A percentile compares a stretch with the other conserved stretches of the same genome.
Conservation (phyloP, 2,888 invertebrate species). For the Netelia virgata region DNA sequence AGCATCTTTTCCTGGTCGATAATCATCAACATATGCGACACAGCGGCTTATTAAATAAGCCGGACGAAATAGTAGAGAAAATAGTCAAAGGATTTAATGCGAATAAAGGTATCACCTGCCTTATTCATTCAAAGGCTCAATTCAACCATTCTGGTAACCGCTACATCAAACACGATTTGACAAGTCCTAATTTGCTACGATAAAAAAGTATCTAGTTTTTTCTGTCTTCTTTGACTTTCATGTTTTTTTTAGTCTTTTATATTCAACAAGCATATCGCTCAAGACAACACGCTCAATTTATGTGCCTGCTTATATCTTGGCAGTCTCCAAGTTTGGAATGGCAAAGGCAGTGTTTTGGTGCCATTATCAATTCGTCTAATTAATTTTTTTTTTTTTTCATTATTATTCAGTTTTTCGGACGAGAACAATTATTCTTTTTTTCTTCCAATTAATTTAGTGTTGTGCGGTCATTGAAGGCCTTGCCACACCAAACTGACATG, state of each 20-base stretch:
- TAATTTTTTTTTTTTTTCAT: constrained; percentile 49
- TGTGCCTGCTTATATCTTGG: constrained; percentile 87
- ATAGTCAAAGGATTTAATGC: constrained; percentile 28
- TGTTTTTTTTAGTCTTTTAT: constrained; percentile 26
- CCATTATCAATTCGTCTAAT: constrained; percentile 81
- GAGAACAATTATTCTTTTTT: constrained; percentile 51
- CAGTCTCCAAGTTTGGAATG: constrained; percentile 90
- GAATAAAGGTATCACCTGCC: constrained; percentile 67
- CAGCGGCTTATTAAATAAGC: constrained; percentile 1
- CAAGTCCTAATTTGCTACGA: constrained; percentile 52
- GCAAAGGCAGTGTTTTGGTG: constrained; percentile 90
- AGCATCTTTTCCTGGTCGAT: constrained; percentile 21
- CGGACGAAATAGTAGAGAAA: neutral
- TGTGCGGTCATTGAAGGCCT: constrained; percentile 85
- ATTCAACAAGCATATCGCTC: constrained; percentile 62
- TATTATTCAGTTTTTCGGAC: constrained; percentile 43
- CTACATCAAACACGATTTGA: constrained; percentile 61
- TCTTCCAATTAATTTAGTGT: constrained; percentile 64
- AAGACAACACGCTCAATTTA: constrained; percentile 78
- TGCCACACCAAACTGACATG: constrained; percentile 86
- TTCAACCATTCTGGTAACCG: constrained; percentile 70
- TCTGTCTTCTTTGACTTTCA: constrained; percentile 3
- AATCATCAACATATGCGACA: constrained; percentile 10
- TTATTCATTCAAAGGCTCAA: constrained; percentile 82
- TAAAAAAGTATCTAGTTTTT: constrained; percentile 16